phyloP scores from a whole-genome alignment of 2,797 vertebrate genomes.

The Ambastaia sidthimunki region DNA sequence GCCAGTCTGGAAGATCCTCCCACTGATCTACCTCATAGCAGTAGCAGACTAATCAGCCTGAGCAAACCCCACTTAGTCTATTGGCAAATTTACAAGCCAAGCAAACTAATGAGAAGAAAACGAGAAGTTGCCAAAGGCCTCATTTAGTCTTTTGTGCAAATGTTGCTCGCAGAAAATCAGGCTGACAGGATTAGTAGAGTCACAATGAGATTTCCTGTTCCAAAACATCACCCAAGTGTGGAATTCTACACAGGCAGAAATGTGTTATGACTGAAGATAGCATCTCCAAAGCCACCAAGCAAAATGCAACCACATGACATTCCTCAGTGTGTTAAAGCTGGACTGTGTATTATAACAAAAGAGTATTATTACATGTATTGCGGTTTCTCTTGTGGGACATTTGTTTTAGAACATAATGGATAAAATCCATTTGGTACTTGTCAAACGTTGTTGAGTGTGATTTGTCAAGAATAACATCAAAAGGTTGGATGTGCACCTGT shows the following conservation, averaged over 20 bases:
- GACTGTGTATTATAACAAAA: neutral
- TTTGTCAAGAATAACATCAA: neutral
- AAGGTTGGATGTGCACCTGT: too few species aligned
- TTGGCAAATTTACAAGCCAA: slow-evolving; percentile 36
- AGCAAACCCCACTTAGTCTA: slow-evolving; percentile 22
- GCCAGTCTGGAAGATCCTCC: slow-evolving; percentile 6
- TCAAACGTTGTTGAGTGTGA: neutral
- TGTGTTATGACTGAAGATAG: neutral
- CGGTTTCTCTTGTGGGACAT: neutral
- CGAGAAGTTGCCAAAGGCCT: slow-evolving; percentile 33
- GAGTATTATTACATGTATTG: neutral
- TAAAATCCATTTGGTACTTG: slow-evolving; percentile 10
- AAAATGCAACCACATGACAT: too few species aligned
- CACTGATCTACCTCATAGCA: slow-evolving; percentile 25
- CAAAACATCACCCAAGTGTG: neutral
- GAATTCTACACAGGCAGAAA: neutral
- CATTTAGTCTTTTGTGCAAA: slow-evolving; percentile 25
- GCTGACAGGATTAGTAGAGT: slow-evolving; percentile 30
- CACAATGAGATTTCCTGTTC: neutral
- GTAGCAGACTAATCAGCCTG: slow-evolving; percentile 18
- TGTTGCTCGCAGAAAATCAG: slow-evolving; percentile 9
- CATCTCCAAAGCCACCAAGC: neutral
- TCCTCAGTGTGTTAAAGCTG: neutral
- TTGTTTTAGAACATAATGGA: neutral
- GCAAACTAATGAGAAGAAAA: slow-evolving; percentile 33